phyloP scores from a whole-genome alignment of 64 coral and sea anemone species.

The Orbicella faveolata region DNA sequence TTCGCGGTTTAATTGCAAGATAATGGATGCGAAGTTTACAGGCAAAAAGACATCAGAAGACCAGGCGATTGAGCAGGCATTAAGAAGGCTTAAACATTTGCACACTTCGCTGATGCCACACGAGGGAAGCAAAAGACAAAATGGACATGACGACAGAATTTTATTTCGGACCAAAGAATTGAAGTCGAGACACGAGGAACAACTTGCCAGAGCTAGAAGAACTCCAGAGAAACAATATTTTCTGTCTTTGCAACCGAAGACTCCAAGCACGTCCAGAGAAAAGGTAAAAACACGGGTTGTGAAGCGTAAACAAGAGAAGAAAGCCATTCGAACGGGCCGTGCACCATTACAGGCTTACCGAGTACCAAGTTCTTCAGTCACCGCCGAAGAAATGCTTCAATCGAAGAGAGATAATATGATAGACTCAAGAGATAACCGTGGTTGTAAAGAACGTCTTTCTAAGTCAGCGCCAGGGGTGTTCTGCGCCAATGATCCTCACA shows the following conservation, averaged over 20 bases:
- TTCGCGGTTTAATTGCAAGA: too few species aligned
- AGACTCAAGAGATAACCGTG: not conserved
- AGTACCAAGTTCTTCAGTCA: not conserved
- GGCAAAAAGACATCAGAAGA: conserved; percentile 1
- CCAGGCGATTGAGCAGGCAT: conserved; percentile 29
- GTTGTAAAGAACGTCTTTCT: not conserved
- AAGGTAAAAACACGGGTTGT: not conserved
- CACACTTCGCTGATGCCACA: conserved; percentile 52
- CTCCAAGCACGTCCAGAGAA: not conserved
- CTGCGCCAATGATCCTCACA: not conserved
- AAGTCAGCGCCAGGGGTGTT: not conserved
- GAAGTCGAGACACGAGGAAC: not conserved
- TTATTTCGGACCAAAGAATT: not conserved
- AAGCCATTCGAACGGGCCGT: not conserved
- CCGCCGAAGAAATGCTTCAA: not conserved
- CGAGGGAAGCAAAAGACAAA: not conserved
- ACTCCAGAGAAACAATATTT: conserved; percentile 4
- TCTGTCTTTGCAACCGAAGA: conserved; percentile 10
- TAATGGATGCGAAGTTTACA: not conserved
- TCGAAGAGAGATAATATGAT: not conserved
- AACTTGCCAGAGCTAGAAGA: not conserved
- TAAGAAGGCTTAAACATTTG: conserved; percentile 57
- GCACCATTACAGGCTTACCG: not conserved
- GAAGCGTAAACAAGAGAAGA: not conserved
- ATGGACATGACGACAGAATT: not conserved